phyloP scores from a whole-genome alignment of 2,113 vertebrate genomes.

The Sceloporus undulatus region DNA sequence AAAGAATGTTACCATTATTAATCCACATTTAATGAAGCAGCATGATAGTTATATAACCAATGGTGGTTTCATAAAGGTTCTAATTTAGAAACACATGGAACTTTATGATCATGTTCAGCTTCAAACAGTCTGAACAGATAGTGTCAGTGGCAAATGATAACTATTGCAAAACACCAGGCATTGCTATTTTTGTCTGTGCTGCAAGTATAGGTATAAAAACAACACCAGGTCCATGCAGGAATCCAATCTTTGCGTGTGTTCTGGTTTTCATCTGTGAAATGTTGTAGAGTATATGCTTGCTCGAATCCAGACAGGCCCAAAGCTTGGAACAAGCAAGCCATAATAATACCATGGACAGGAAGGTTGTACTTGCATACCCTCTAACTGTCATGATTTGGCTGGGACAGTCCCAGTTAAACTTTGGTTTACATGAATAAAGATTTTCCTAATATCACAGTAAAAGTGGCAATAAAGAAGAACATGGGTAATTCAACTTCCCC shows the following conservation, averaged over 20 bases:
- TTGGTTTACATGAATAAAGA: too few relatives aligned
- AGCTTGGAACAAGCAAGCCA: too few relatives aligned
- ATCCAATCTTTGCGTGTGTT: not conserved
- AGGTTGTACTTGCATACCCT: too few relatives aligned
- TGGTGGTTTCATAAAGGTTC: slow-evolving; percentile 57
- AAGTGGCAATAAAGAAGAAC: too few relatives aligned
- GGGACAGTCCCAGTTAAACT: too few relatives aligned
- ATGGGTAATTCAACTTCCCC: too few relatives aligned
- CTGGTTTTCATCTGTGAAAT: too few relatives aligned
- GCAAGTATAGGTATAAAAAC: slow-evolving; percentile 46
- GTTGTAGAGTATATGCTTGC: too few relatives aligned
- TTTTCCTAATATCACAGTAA: too few relatives aligned
- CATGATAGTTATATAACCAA: slow-evolving; percentile 55
- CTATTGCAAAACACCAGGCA: slow-evolving; percentile 56
- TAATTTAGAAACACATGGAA: slow-evolving; percentile 57
- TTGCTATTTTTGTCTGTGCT: slow-evolving; percentile 58
- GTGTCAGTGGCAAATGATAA: slow-evolving; percentile 62
- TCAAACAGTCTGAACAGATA: slow-evolving; percentile 48
- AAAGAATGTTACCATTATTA: slow-evolving; percentile 60
- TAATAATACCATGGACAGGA: too few relatives aligned
- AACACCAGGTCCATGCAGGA: slow-evolving; percentile 40
- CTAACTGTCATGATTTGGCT: too few relatives aligned
- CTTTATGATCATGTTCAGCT: slow-evolving; percentile 61
- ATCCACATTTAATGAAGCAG: slow-evolving; percentile 67
- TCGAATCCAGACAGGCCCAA: too few relatives aligned